Base-by-base conservation (phyloP, 2,113 vertebrate species). In the Forbesichthys papilliferus region DNA sequence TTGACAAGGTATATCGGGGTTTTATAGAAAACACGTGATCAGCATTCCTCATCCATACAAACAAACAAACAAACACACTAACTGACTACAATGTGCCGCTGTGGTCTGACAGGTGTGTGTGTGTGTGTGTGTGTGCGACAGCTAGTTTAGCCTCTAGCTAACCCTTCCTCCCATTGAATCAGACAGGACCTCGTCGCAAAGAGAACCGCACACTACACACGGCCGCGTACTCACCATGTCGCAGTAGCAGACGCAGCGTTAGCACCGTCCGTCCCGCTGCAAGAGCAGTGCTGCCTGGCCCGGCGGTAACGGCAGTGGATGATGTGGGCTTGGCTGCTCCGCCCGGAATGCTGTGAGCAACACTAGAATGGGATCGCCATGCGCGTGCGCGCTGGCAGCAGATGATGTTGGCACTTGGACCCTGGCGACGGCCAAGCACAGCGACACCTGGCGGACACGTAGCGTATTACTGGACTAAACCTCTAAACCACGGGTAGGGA, bases 401-500 rank as follows among this genome's bases (percentile, higher is more conserved):
- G 72, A 90, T 89, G 89, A 89, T 88, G 88, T 80, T 89, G 84
- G 87, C 86, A 86, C 75, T 86, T 82, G 77, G 83, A 82, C 63
- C 86, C 87, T 86, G 84, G 88, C 86, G 13, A n/a, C 52, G 13
- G 3, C 12, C 13, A 54, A 16, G 13, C 52, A 14, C 7, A 54
- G 52, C 52, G 52, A 54, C 52, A 54, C 16, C 52, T 13, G 13
- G 13, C 16, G 52, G 52, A 54, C 52, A 54, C 14, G 27, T 27
- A 0, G 27, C 27, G 27, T 27, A 27, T 27, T 27, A 27, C 2
- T 27, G 2, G 27, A 27, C 27, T 27, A 27, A 27, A 3, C 27
- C 27, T 27, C 27, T 27, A 27, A 16, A 16, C 16, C 16, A 16
- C 0, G 16, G 16, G 16, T 16, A 16, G 16, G 16, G 16, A 16